Evolutionary conservation across 2,797 vertebrate genomes (phyloP), one percentile per base, ranked within the genome.

Genomic region (Gouania willdenowi): DNA sequence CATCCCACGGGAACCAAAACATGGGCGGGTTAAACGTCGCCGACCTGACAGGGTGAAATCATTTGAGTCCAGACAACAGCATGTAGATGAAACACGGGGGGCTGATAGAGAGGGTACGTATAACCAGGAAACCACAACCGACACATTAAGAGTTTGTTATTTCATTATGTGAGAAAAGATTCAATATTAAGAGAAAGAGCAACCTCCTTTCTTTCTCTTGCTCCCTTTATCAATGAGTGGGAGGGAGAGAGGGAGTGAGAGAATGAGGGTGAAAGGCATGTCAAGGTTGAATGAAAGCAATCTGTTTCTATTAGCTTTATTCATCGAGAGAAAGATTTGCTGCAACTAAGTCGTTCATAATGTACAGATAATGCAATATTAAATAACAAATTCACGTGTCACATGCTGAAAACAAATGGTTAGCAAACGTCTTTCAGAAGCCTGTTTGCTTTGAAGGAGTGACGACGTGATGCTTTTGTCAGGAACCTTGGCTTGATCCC

Each of bases 241-340:
- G 37, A 1, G 30, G 8, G 25, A 12, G 12, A 24, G 26, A 13
- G 9, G 14, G 18, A 33, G 2, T 18, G 1, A 26, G 22, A 26
- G 14, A 14, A 9, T 8, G 12, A 35, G 32, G 36, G 44, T 66
- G 50, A 66, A 68, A 69, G 67, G 26, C 41, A 51, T 53, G 67
- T 71, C 60, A 79, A 66, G 66, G 55, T 61, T 55, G 51, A 67
- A 22, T 29, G 25, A 65, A 56, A 35, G 30, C 43, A 66, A 66
- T 71, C 32, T 63, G 43, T 53, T 59, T 66, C n/a, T 42, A 41
- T 75, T 66, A 42, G 51, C 41, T 41, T 58, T 20, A 20, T 6
- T 64, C 42, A 37, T 39, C 33, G n/a, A 7, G 40, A 57, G 36
- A 32, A 23, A 50, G 49, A 54, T 49, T 8, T 59, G 12, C 10